Base-by-base conservation (phyloP, 1,140 invertebrate species). In the Pseudomyrmex pallidus region DNA sequence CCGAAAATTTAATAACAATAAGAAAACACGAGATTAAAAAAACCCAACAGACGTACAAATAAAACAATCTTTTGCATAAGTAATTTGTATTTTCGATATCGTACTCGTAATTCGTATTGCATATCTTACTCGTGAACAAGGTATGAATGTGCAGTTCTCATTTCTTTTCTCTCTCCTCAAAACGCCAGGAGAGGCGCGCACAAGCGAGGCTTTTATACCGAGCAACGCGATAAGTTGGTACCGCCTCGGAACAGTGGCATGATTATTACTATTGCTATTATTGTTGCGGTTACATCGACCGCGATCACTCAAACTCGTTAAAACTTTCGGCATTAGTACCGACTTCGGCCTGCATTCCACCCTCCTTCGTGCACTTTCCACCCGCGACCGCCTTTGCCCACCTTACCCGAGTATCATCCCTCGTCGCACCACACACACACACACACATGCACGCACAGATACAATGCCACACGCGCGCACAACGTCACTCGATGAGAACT, bases 251-350 rank as follows among this genome's bases (percentile, higher is more conserved):
- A 85, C 87, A 84, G 84, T 85, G 83, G 86, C 74, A 89, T 89
- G 88, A 92, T 91, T 90, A 91, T 91, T 90, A 88, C 90, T 90
- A 90, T 91, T 91, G 90, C 91, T 90, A 91, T 93, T 93, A 93
- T 93, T 93, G 91, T 93, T 93, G 91, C 90, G 91, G 91, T 90
- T 87, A 89, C 91, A 94, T 94, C 92, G 93, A 93, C 92, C 90
- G 87, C 91, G 91, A 93, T 94, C 93, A 92, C 88, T 94, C 93
- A 93, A 93, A 93, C 92, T 94, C 92, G 93, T 94, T 94, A 93
- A 93, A 94, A 94, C 93, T 94, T 94, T 93, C 83, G 85, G 89
- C 91, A 94, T 94, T 94, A 89, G 88, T 87, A 92, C 90, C 77
- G 90, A 91, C 89, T 92, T 92, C 88, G 89, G 89, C 83, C 88